These are phyloP conservation scores for Styela clava DNA, from an alignment of 23 tunicate species.

Conservation along the genomic window DNA sequence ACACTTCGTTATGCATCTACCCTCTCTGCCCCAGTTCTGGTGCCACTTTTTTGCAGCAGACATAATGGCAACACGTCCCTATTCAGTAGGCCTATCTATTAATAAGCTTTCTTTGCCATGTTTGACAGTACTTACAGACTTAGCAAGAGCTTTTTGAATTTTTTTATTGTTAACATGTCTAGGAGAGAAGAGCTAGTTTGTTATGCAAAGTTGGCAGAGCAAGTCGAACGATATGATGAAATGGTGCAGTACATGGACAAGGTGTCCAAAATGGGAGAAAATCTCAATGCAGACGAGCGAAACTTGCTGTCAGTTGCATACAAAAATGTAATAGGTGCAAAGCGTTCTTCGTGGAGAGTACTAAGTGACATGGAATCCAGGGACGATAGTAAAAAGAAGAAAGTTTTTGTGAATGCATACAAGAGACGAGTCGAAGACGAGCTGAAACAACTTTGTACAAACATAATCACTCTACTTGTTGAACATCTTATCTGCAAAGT, in stretches of 20 bases:
- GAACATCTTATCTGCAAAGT: not conserved
- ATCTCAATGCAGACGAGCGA: conserved; percentile 28
- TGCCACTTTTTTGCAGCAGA: no score
- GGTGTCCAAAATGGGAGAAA: conserved; percentile 2
- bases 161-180: no score
- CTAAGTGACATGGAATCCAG: conserved; percentile 26
- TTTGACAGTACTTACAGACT: no score
- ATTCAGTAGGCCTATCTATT: no score
- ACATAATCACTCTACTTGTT: not conserved
- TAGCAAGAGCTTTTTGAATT: no score
- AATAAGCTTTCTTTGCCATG: no score
- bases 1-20: no score
- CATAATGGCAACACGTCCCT: no score
- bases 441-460: conserved; percentile 32
- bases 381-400: not conserved
- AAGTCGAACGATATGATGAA: conserved; percentile 47
- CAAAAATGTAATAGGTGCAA: conserved; percentile 36
- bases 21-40: no score
- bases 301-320: conserved; percentile 54
- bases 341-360: conserved; percentile 37
- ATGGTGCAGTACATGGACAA: conserved; percentile 34
- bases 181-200: conserved; percentile 8
- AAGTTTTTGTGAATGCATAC: conserved; percentile 2
- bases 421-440: conserved; percentile 25
- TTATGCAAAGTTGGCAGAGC: conserved; percentile 35